These are phyloP conservation scores for Trachelus stipa DNA, from an alignment of 2,888 invertebrate genomes.

Conservation along the genomic window DNA sequence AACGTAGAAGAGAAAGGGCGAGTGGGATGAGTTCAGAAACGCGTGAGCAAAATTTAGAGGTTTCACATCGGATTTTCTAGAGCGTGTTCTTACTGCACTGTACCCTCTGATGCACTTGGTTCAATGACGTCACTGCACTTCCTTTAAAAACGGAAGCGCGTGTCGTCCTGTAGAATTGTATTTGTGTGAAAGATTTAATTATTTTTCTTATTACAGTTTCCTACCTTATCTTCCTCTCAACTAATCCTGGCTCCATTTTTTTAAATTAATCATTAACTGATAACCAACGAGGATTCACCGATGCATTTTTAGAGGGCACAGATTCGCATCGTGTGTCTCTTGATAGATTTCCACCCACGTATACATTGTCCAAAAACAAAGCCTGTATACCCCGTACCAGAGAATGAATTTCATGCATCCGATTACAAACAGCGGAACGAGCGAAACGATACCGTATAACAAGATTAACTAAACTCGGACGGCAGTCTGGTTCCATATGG, in stretches of 20 bases:
- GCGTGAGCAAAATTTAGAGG: not conserved
- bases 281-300: no score
- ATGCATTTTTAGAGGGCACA: not conserved
- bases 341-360: not conserved
- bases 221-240: not conserved
- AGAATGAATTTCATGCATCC: not conserved
- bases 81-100: not conserved
- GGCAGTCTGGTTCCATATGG: not conserved
- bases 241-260: not conserved
- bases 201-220: not conserved
- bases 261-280: no score
- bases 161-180: not conserved
- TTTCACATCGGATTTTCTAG: not conserved
- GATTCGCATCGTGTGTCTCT: not conserved
- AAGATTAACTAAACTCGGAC: not conserved
- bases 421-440: not conserved
- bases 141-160: not conserved
- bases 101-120: no score
- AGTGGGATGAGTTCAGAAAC: not conserved
- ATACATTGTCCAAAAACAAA: not conserved
- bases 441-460: not conserved
- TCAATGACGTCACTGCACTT: not conserved
- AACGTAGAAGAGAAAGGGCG: not conserved
- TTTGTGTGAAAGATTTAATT: no score
- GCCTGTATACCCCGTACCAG: not conserved